Evolutionary conservation across 2,113 vertebrate genomes (phyloP), one percentile per base, ranked within the genome.

Genomic region (Gyps fulvus): DNA sequence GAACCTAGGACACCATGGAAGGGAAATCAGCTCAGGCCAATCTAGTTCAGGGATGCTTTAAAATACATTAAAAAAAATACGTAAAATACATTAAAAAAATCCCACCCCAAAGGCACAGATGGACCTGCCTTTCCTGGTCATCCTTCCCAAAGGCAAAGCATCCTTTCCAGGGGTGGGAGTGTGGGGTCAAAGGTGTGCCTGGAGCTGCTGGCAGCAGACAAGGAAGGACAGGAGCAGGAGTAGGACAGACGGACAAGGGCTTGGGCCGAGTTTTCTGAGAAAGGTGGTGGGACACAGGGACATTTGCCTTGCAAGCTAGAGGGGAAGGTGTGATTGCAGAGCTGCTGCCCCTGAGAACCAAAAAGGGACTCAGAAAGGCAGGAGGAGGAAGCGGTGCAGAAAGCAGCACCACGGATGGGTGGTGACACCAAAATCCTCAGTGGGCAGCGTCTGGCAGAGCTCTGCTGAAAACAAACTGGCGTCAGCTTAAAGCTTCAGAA

Each of bases 361-460:
- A n/a, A 11, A 25, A 58, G n/a, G 23, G 13, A 4, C 16, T 10
- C 5, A 3, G 1, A 13, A 19, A 17, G 21, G 63, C 42, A 6
- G 36, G 32, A 12, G 32, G 32, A 49, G 32, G 55, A 45, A 43
- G 38, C 8, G 4, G 16, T 3, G 23, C 32, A 20, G 16, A 20
- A 21, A n/a, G 18, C 36, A 2, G n/a, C 15, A 34, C 4, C 42
- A 3, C n/a, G 3, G 3, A 0, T 4, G 34, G n/a, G 34, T 17
- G 42, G 21, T 7, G 47, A 65, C 34, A 21, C 18, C 1, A 2
- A 27, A 21, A 22, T 9, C 49, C 7, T 19, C 10, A 2, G 6
- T 4, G 49, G 17, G 65, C 34, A 27, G n/a, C 10, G 21, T 3
- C 22, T 1, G 7, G 45, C 57, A 40, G 71, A 67, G 45, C 43